Percentiles rank a stretch among this genome's conserved stretches.
Conservation (phyloP, 2,888 invertebrate species). For the Diloba caeruleocephala region DNA sequence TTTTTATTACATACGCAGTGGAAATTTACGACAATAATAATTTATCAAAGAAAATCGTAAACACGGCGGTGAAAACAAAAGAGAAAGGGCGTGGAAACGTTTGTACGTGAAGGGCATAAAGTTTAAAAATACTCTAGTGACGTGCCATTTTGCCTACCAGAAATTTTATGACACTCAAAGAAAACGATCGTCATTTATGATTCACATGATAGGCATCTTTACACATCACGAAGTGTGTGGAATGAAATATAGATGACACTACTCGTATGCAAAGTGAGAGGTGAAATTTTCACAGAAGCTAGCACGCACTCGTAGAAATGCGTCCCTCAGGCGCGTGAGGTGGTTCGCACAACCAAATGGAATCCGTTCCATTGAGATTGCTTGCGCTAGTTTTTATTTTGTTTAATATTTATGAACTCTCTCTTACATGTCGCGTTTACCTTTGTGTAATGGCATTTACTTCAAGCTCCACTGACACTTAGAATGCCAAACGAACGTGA, state of each 20-base stretch:
- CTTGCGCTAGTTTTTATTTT: constrained; percentile 79
- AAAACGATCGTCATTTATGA: constrained; percentile 83
- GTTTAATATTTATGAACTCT: constrained; percentile 85
- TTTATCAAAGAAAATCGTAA: constrained; percentile 59
- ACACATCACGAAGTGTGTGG: constrained; percentile 73
- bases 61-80: constrained; percentile 54
- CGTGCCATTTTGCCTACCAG: constrained; percentile 62
- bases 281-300: constrained; percentile 77
- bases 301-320: constrained; percentile 75
- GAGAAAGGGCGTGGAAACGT: constrained; percentile 55
- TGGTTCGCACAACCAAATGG: constrained; percentile 74
- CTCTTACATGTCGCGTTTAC: constrained; percentile 77
- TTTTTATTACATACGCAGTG: constrained; percentile 56
- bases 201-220: constrained; percentile 81
- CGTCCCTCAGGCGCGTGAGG: constrained; percentile 73
- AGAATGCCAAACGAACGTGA: constrained; percentile 75
- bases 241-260: constrained; percentile 82
- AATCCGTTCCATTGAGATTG: constrained; percentile 82
- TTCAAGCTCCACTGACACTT: constrained; percentile 74
- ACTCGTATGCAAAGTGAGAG: constrained; percentile 81
- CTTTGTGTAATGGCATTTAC: constrained; percentile 79
- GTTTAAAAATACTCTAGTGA: constrained; percentile 61
- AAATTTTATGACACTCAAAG: constrained; percentile 72
- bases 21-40: constrained; percentile 61
- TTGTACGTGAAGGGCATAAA: constrained; percentile 57